A percentile compares a stretch with the other conserved stretches of the same genome.
Evolutionary conservation across 2,113 vertebrate genomes (phyloP).

Genomic region (Bufo gargarizans): DNA sequence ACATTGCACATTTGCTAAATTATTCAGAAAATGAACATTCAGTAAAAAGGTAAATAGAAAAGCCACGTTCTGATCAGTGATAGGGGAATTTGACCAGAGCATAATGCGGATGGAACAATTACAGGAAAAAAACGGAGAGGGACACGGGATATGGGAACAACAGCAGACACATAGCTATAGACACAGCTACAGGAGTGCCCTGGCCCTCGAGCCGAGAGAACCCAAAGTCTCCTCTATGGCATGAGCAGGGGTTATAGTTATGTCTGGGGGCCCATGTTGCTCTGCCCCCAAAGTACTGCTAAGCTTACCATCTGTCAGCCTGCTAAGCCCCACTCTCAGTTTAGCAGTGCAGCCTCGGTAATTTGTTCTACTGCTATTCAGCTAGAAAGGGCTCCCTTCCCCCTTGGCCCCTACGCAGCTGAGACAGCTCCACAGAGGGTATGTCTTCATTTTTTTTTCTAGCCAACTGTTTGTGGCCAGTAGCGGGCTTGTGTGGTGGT

Average conservation of each 20-base stretch:
- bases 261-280: too few species aligned
- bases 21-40: constrained; percentile 33
- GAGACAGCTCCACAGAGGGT: too few species aligned
- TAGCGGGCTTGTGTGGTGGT: too few species aligned
- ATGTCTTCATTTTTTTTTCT: too few species aligned
- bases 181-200: background rate
- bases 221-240: background rate
- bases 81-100: background rate
- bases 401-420: too few species aligned
- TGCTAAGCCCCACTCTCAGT: too few species aligned
- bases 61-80: background rate
- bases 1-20: background rate
- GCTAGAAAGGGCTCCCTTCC: too few species aligned
- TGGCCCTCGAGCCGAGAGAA: background rate
- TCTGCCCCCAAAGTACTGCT: too few species aligned
- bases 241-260: background rate
- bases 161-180: background rate
- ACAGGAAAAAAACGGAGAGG: background rate
- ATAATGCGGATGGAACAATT: background rate
- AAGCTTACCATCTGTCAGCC: too few species aligned
- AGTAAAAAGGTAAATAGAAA: background rate
- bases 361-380: too few species aligned
- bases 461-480: too few species aligned
- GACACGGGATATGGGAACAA: background rate
- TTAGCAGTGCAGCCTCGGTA: too few species aligned